Evolutionary conservation across 2,888 invertebrate species (phyloP), one percentile per base, ranked within the genome.

Genomic region (Ophion ventricosus): DNA sequence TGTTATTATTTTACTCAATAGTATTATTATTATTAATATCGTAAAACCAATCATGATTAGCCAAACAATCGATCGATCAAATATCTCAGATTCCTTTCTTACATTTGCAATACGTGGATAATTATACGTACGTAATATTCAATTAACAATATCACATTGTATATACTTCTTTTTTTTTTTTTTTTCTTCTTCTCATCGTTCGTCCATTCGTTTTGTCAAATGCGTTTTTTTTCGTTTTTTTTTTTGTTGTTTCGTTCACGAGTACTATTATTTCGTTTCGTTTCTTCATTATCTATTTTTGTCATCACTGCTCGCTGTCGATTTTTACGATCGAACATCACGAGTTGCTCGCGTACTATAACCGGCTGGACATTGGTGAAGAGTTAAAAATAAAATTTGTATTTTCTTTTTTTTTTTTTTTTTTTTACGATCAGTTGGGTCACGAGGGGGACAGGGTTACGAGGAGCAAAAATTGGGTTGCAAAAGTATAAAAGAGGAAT

Each of bases 101-200:
- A 80, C 72, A 84, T 85, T 86, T 85, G 86, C 86, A 86, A 85
- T 87, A 88, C 85, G 86, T 86, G 85, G 82, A 84, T 86, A 87
- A 86, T 87, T 84, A 87, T 88, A 87, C 84, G 87, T 87, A 87
- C 83, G 85, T 87, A 87, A 87, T 86, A 88, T 88, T 87, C 89
- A 89, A 90, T 91, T 90, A 91, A 91, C 90, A 91, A 91, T 90
- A 90, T 92, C 91, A 91, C 92, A 92, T 91, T 89, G 90, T 90
- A 90, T 89, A 91, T 90, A 88, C 86, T 87, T 86, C 87, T 88
- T 43, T 84, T 86, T 80, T n/a, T n/a, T n/a, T n/a, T n/a, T n/a
- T n/a, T n/a, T n/a, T n/a, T n/a, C n/a, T 80, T 83, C 80, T 79
- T 81, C 80, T 83, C 74, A 70, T 77, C 84, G 79, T 86, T 86